A percentile compares a stretch with the other conserved stretches of the same genome.
phyloP scores from a whole-genome alignment of 2,888 invertebrate genomes.

The Sarcophaga carnaria region DNA sequence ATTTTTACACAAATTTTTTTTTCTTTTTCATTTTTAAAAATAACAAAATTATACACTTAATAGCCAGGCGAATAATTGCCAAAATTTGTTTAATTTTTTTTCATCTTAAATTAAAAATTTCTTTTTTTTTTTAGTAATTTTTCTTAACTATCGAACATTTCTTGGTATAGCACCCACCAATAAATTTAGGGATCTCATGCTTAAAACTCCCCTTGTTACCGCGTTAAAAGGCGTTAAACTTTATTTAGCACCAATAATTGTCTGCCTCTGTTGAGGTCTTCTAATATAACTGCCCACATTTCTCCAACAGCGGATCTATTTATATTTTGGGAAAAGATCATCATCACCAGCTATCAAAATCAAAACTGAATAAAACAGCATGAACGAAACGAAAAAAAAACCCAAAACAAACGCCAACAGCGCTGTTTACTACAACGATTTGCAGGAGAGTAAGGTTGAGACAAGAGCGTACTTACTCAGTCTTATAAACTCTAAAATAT shows the following conservation, averaged over 20 bases:
- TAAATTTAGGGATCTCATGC: constrained; percentile 81
- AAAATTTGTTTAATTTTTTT: not conserved
- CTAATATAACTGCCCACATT: constrained; percentile 81
- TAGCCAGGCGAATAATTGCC: too few relatives aligned
- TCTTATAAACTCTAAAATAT: too few relatives aligned
- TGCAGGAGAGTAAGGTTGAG: constrained; percentile 39
- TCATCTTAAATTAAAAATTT: constrained; percentile 8
- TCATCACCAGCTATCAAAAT: constrained; percentile 54
- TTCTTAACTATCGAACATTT: not conserved
- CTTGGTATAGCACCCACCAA: constrained; percentile 79
- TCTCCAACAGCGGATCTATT: constrained; percentile 80
- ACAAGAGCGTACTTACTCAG: not conserved
- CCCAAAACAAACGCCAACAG: constrained; percentile 1
- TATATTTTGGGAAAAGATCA: constrained; percentile 80
- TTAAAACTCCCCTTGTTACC: constrained; percentile 78
- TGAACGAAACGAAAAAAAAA: not conserved
- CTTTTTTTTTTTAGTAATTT: not conserved
- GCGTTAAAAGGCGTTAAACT: constrained; percentile 76
- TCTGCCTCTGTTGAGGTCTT: constrained; percentile 81
- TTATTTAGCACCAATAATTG: constrained; percentile 76
- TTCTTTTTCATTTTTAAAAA: too few relatives aligned
- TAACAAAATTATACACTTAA: too few relatives aligned
- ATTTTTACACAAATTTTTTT: too few relatives aligned
- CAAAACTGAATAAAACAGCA: constrained; percentile 6
- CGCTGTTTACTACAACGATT: not conserved